phyloP scores from a whole-genome alignment of 2,797 vertebrate species.

The Tadarida brasiliensis region DNA sequence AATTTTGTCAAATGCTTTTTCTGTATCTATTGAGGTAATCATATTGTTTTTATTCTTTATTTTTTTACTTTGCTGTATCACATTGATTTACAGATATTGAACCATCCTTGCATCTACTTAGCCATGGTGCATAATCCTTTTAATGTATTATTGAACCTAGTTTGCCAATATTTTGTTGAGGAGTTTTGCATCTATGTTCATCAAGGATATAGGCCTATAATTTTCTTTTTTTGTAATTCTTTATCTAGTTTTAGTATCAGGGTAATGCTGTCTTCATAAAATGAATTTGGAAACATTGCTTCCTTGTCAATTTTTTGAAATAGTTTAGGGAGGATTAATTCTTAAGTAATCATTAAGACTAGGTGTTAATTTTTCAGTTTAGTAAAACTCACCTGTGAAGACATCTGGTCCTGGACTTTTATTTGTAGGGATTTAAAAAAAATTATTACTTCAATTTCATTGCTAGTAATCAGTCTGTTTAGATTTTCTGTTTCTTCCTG shows the following conservation, averaged over 20 bases:
- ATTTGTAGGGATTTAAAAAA: neutral
- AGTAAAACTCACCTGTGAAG: neutral
- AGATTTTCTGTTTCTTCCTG: neutral
- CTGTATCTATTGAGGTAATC: neutral
- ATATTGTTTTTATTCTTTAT: neutral
- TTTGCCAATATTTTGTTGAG: neutral
- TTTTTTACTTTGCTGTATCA: neutral
- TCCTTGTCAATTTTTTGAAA: neutral
- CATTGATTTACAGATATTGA: neutral
- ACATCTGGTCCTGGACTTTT: neutral
- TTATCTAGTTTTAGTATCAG: neutral
- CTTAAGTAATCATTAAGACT: neutral
- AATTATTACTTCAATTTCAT: neutral
- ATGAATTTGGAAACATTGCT: neutral
- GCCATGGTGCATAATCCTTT: neutral
- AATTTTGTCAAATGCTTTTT: neutral
- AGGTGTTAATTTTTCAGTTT: neutral
- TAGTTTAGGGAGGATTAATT: neutral
- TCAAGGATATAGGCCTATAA: neutral
- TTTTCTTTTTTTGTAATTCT: neutral
- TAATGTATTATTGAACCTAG: neutral
- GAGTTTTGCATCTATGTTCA: neutral
- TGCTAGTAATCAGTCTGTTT: neutral
- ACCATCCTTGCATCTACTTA: neutral
- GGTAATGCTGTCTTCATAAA: neutral